Evolutionary conservation across 2,888 invertebrate genomes (phyloP).

Genomic region (Scelioninae gen. 1): DNA sequence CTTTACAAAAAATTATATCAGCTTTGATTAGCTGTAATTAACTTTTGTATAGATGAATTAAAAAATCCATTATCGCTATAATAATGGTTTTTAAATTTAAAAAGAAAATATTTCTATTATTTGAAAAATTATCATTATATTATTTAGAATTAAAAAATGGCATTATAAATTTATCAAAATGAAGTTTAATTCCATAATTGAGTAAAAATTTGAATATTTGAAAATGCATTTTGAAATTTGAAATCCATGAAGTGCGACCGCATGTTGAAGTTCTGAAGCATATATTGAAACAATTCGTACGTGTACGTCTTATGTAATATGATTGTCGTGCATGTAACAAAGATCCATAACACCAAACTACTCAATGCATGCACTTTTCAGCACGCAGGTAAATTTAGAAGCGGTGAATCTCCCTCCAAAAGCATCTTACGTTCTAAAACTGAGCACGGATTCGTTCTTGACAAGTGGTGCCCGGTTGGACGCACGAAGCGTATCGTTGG

Average conservation of each 20-base stretch:
- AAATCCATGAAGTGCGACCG: background rate
- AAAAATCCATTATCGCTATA: too few species aligned
- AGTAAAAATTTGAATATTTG: too few species aligned
- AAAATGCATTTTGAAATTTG: background rate
- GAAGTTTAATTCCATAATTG: too few species aligned
- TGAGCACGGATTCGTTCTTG: conserved; percentile 34
- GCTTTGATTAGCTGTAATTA: too few species aligned
- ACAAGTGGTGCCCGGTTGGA: conserved; percentile 17
- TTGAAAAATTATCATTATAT: too few species aligned
- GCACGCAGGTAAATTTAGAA: conserved; percentile 61
- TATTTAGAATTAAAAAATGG: too few species aligned
- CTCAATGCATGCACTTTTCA: conserved; percentile 78
- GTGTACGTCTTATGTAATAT: conserved; percentile 42
- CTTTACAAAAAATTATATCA: too few species aligned
- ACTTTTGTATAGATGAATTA: too few species aligned
- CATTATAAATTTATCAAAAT: too few species aligned
- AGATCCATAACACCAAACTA: conserved; percentile 49
- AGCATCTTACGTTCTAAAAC: conserved; percentile 65
- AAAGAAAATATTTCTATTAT: too few species aligned
- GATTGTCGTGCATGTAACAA: conserved; percentile 40
- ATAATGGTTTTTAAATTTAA: too few species aligned
- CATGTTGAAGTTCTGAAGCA: background rate
- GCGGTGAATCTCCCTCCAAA: conserved; percentile 67
- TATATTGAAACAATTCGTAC: conserved; percentile 26
- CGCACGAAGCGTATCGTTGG: conserved; percentile 25